Conservation (phyloP, 2,113 vertebrate genomes). For the Plotosus lineatus region DNA sequence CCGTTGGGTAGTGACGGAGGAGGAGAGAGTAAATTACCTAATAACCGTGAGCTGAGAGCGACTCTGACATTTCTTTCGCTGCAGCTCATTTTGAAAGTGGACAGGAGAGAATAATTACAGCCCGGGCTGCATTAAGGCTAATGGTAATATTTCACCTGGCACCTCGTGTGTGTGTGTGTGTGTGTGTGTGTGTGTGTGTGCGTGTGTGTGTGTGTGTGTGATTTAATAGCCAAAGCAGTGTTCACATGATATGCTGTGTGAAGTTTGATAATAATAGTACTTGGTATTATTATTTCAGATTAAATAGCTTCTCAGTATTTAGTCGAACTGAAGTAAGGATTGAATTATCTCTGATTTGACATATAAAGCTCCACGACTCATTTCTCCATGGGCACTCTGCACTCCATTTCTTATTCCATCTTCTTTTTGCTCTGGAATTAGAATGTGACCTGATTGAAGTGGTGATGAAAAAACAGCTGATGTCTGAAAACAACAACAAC, state of each 20-base stretch:
- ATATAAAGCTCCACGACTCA: neutral
- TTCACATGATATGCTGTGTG: neutral
- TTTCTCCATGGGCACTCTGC: neutral
- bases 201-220: neutral
- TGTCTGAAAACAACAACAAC: too few relatives aligned
- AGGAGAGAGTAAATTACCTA: constrained; percentile 24
- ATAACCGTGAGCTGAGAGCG: constrained; percentile 11
- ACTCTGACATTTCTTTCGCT: constrained; percentile 15
- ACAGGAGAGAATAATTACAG: constrained; percentile 28
- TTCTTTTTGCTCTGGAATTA: neutral
- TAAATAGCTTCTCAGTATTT: neutral
- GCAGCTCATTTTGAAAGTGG: constrained; percentile 24
- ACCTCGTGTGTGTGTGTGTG: neutral
- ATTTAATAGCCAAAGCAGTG: neutral
- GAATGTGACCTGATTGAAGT: neutral
- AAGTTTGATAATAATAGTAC: neutral
- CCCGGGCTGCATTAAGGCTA: constrained; percentile 18
- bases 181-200: constrained; percentile 8
- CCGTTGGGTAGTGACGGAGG: neutral
- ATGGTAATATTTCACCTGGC: constrained; percentile 38
- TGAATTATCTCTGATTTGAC: neutral
- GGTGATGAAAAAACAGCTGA: neutral
- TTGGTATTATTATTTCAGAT: neutral
- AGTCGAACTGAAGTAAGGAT: neutral
- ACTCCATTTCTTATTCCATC: neutral